Base-by-base conservation (phyloP, 2,113 vertebrate genomes). In the Tichodroma muraria region DNA sequence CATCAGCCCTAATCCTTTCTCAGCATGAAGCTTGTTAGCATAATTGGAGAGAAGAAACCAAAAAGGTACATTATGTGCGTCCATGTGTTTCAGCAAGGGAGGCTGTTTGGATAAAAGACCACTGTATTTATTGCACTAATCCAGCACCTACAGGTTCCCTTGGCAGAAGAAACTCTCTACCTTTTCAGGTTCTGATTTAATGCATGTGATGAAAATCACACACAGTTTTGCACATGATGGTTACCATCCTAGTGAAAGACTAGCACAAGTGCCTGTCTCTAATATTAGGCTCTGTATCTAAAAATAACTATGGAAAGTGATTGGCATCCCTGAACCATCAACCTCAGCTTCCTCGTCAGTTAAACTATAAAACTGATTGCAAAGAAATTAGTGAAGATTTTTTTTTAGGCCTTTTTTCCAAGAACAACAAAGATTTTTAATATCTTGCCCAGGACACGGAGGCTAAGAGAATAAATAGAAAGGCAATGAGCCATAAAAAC, bases 1-100 rank as follows among this genome's bases (percentile, higher is more conserved):
- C 97, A 98, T 98, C 97, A 97, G 96, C 88, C 77, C 95, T 98
- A 98, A 98, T 98, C 98, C 97, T 98, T 96, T 97, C 98, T 96
- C 98, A 98, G 97, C 97, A 66, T 94, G 97, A 96, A 96, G 65
- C 97, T 98, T 98, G 97, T 98, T 98, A 98, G 96, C 98, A 98
- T 98, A 98, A 98, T 98, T 98, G 97, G 97, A 98, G 90, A 97
- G 97, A 98, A 97, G 90, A 94, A 97, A 98, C 96, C 95, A 95
- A 97, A 97, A 97, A 97, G 94, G 94, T 97, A 94, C 95, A 97
- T 97, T 97, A 97, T 96, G 83, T 94, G 57, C 95, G 83, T 97
- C 87, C 95, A 89, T 96, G 93, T 78, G 80, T 96, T 94, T 84
- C 79, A 97, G 93, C 56, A 35, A 93, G 87, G 60, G 91, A 93